phyloP scores from a whole-genome alignment of 2,888 invertebrate species.

The Epistrophe grossulariae region DNA sequence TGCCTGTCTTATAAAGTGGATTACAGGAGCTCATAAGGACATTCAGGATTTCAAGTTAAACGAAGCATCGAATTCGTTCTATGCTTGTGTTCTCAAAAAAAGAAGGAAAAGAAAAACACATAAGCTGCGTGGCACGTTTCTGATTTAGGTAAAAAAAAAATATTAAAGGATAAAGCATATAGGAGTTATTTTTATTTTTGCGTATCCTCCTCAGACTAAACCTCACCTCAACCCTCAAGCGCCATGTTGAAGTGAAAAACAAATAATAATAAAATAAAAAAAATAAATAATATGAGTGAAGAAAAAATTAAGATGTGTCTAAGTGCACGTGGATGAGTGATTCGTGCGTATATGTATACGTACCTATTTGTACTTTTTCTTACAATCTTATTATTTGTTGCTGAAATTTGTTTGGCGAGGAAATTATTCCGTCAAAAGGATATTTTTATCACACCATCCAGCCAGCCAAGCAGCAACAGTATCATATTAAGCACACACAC shows the following conservation, averaged over 20 bases:
- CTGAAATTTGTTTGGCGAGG: slow-evolving; percentile 60
- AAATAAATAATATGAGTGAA: slow-evolving; percentile 24
- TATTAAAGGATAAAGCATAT: slow-evolving; percentile 53
- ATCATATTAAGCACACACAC: background rate
- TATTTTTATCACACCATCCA: slow-evolving; percentile 18
- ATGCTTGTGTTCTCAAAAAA: slow-evolving; percentile 31
- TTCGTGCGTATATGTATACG: slow-evolving; percentile 36
- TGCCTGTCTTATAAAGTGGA: slow-evolving; percentile 54
- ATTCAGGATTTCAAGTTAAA: slow-evolving; percentile 69
- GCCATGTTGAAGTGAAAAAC: slow-evolving; percentile 11
- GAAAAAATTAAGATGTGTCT: slow-evolving; percentile 52
- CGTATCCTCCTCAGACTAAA: slow-evolving; percentile 3
- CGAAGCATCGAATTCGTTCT: slow-evolving; percentile 59
- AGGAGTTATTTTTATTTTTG: slow-evolving; percentile 11
- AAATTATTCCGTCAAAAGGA: slow-evolving; percentile 67
- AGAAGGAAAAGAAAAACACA: background rate
- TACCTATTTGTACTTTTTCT: slow-evolving; percentile 37
- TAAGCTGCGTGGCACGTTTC: slow-evolving; percentile 49
- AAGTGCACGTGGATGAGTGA: slow-evolving; percentile 71
- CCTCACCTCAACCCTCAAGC: slow-evolving; percentile 11
- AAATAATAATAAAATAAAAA: background rate
- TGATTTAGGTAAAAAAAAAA: slow-evolving; percentile 40
- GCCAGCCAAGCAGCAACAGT: slow-evolving; percentile 18
- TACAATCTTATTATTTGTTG: slow-evolving; percentile 45
- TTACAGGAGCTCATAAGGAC: slow-evolving; percentile 66